phyloP scores from a whole-genome alignment of 1,140 invertebrate genomes.

The Penaeus indicus region DNA sequence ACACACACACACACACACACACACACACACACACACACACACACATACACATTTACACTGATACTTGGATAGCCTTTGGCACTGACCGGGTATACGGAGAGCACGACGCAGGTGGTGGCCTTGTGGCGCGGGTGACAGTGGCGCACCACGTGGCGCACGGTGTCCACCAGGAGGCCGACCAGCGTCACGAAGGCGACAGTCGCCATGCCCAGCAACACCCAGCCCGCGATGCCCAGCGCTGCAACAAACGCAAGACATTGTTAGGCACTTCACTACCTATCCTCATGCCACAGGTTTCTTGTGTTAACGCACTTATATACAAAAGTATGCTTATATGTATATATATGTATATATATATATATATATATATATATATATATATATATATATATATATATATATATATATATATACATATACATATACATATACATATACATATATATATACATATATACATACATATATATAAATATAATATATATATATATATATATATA shows the following conservation, averaged over 20 bases:
- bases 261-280: neutral
- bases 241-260: neutral
- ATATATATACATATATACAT: neutral
- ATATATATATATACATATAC: neutral
- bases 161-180: constrained; percentile 48
- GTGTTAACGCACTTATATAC: neutral
- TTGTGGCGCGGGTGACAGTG: constrained; percentile 32
- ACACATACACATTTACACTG: neutral
- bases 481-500: too few species aligned
- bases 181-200: constrained; percentile 34
- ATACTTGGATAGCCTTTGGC: neutral
- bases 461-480: neutral
- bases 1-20: neutral
- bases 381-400: neutral
- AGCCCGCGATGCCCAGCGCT: constrained; percentile 57
- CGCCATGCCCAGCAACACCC: constrained; percentile 51
- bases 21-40: neutral
- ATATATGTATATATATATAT: neutral
- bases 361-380: neutral
- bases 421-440: neutral
- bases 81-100: constrained; percentile 64
- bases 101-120: constrained; percentile 47
- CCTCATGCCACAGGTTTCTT: neutral
- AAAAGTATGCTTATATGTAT: neutral
- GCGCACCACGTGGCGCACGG: constrained; percentile 26